These are phyloP conservation scores for Haemorhous mexicanus DNA, from an alignment of 2,113 vertebrate species.

Conservation along the genomic window DNA sequence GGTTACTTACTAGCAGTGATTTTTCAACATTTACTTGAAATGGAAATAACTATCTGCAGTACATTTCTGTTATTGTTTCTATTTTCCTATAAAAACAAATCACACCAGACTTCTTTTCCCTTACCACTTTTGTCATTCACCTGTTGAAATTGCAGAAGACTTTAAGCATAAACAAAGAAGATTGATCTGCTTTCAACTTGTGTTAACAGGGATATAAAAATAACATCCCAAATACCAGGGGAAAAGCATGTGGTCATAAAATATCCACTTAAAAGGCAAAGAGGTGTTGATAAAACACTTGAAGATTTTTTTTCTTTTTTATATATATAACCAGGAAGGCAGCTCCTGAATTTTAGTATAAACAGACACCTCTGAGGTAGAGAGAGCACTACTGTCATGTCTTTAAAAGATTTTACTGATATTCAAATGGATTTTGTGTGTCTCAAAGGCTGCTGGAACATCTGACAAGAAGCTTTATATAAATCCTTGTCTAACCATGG, in stretches of 20 bases:
- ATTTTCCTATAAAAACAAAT: slow-evolving; percentile 52
- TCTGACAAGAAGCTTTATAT: neutral
- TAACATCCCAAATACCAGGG: slow-evolving; percentile 48
- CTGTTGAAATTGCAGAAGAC: slow-evolving; percentile 35
- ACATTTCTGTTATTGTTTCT: neutral
- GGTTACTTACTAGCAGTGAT: neutral
- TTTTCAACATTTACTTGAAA: neutral
- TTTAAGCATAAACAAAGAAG: slow-evolving; percentile 57
- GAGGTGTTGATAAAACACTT: slow-evolving; percentile 54
- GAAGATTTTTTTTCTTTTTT: neutral
- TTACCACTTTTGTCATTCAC: slow-evolving; percentile 54
- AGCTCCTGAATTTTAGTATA: slow-evolving; percentile 5
- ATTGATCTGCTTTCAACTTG: slow-evolving; percentile 63
- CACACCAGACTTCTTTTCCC: neutral
- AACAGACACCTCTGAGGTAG: neutral
- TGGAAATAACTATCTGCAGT: neutral
- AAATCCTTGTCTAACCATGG: neutral
- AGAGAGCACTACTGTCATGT: neutral
- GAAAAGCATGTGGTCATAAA: slow-evolving; percentile 49
- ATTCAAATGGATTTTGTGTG: neutral
- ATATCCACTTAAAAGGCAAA: slow-evolving; percentile 64
- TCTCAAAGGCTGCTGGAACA: neutral
- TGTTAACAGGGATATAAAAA: slow-evolving; percentile 69
- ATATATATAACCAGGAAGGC: neutral
- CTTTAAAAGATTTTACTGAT: neutral